Percentiles rank a stretch among this genome's conserved stretches.
Evolutionary conservation across 2,113 vertebrate species (phyloP).

Genomic region (Rhynchomys soricoides): DNA sequence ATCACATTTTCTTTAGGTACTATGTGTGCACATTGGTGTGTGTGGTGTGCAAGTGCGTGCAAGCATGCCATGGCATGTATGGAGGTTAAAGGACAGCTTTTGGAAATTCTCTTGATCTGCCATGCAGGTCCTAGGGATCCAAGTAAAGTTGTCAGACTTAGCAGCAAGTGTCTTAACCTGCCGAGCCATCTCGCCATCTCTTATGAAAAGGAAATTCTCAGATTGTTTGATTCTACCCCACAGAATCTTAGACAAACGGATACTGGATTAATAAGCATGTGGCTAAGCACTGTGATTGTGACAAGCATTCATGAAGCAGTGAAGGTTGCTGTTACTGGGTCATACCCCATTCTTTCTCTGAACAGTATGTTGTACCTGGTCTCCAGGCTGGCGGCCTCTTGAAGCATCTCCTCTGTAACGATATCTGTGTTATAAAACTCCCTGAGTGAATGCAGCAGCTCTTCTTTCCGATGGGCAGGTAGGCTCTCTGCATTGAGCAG

Average conservation of each 20-base stretch:
- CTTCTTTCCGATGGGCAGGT: constrained; percentile 88
- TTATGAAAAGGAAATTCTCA: constrained; percentile 7
- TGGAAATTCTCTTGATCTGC: not conserved
- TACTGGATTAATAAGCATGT: not conserved
- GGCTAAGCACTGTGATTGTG: not conserved
- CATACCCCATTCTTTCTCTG: not conserved
- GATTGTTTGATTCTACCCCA: not conserved
- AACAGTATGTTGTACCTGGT: constrained; percentile 88
- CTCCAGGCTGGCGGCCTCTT: constrained; percentile 91
- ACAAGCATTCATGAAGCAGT: not conserved
- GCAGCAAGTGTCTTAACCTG: not conserved
- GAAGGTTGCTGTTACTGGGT: not conserved
- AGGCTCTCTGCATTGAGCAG: constrained; percentile 91
- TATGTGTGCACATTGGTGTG: not conserved
- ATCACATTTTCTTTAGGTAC: not conserved
- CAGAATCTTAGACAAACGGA: not conserved
- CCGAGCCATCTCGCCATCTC: not conserved
- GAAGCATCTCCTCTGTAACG: constrained; percentile 88
- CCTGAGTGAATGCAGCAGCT: constrained; percentile 89
- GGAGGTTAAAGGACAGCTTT: not conserved
- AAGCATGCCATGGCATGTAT: not conserved
- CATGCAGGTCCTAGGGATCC: not conserved
- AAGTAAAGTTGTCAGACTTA: not conserved
- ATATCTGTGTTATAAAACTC: constrained; percentile 84
- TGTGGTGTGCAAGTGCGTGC: not conserved